These are phyloP conservation scores for Okamejei kenojei DNA, from an alignment of 2,797 vertebrate genomes.

Conservation along the genomic window DNA sequence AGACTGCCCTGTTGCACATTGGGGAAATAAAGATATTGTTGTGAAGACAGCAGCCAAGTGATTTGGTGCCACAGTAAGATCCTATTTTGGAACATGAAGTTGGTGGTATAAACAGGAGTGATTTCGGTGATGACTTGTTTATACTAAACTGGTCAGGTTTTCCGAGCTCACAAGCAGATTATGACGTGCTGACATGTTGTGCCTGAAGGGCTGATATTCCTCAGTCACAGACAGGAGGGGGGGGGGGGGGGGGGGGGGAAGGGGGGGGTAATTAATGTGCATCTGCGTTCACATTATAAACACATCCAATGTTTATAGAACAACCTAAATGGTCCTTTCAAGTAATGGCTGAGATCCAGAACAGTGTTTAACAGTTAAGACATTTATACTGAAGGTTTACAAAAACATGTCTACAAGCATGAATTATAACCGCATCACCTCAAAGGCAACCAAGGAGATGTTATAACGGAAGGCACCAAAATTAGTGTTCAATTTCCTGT, in stretches of 20 bases:
- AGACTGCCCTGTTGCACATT: background rate
- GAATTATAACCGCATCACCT: constrained; percentile 18
- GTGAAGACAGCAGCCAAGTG: constrained; percentile 13
- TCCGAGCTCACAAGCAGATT: constrained; percentile 32
- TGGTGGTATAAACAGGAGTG: constrained; percentile 32
- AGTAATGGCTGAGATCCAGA: constrained; percentile 34
- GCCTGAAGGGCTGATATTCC: constrained; percentile 47
- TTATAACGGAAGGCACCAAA: constrained; percentile 24
- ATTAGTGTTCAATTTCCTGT: constrained; percentile 32
- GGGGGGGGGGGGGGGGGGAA: too few species aligned
- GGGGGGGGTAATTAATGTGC: constrained; percentile 52
- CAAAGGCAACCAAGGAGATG: background rate
- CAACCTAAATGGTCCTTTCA: constrained; percentile 32
- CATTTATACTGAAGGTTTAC: constrained; percentile 19
- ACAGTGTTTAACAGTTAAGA: constrained; percentile 35
- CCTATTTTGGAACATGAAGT: background rate
- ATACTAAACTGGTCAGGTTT: constrained; percentile 49
- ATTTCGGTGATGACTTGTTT: constrained; percentile 35
- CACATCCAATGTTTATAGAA: constrained; percentile 48
- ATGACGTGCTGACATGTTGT: constrained; percentile 44
- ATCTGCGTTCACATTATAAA: constrained; percentile 55
- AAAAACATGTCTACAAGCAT: constrained; percentile 34
- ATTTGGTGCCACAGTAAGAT: background rate
- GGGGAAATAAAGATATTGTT: background rate
- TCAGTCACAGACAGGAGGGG: constrained; percentile 54